Evolutionary conservation across 1,140 invertebrate species (phyloP), one percentile per base, ranked within the genome.

Genomic region (Tetramorium parvispinum): DNA sequence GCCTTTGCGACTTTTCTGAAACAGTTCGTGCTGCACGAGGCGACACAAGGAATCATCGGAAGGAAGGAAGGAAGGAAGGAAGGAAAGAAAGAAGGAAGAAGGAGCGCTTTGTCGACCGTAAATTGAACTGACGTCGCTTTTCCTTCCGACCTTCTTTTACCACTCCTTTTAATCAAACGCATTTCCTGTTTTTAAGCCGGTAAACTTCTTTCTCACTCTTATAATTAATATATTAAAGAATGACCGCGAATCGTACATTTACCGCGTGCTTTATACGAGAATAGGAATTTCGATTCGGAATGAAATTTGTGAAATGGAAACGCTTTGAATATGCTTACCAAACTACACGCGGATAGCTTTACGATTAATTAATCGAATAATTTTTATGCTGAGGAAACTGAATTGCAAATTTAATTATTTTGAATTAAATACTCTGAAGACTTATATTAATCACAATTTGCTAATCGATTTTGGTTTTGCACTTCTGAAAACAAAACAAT

Each of bases 211-310:
- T 83, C 43, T 71, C n/a, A 7, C 40, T 37, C 77, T 82, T 63
- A 66, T 89, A 89, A 83, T 89, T 89, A 89, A 89, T 89, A 77
- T 65, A 87, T 87, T 83, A 87, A 78, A 83, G 32, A 46, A 65
- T 55, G 21, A 43, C 21, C 27, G 11, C 27, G 11, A 71, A 57
- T 37, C 24, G 18, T 40, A 43, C 21, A 57, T 57, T 82, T 71
- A 57, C 18, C 21, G 6, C 21, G 21, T 57, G 65, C 40, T 43
- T 55, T 43, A 43, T 37, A n/a, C 27, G 16, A 40, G 16, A 40
- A 55, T 51, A 11, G 5, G 18, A 57, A 59, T 59, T 57, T 32
- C 18, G 2, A 81, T 24, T 46, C 24, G 3, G 13, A 82, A 73
- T 70, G 1, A 82, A 82, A 73, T 71, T 81, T 18, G 10, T 37